Base-by-base conservation (phyloP, 2,113 vertebrate genomes). In the Gymnocephalus cernua region DNA sequence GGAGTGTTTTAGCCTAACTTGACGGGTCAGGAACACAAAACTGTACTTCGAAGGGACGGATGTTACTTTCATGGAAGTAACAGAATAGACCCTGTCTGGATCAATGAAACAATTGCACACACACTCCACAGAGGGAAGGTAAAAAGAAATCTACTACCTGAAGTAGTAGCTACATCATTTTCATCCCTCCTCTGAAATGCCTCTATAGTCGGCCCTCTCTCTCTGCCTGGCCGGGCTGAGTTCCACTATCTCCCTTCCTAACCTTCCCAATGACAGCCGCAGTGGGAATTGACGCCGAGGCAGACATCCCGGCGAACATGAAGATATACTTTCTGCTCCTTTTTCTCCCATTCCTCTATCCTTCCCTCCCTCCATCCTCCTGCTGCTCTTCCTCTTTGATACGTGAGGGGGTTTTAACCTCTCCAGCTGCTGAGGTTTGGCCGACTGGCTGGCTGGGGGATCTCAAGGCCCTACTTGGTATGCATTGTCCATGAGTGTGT, bases 381-480 rank as follows among this genome's bases (percentile, higher is more conserved):
- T 93, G 91, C 94, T 95, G 91, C 90, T 93, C 88, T 93, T 86
- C 90, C 85, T 93, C 94, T 95, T 94, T 95, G 94, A 95, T 95
- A 95, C 88, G 91, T 93, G 92, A 93, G 93, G 92, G 92, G 93
- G 93, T 91, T 94, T 94, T 94, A 95, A 95, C 95, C 93, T 95
- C 93, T 96, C 92, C 95, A 95, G 95, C 94, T 95, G 93, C 94
- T 93, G 88, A 88, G 90, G 91, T 93, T 93, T 89, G 91, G 93
- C 85, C 65, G 80, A 88, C 86, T 91, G 84, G 91, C 87, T 93
- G 83, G 85, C 87, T 92, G 89, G 88, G 88, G 89, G 86, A 90
- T 92, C 91, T 93, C 89, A 90, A 92, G 90, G 88, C 91, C 89
- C 92, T 94, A 94, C 85, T 96, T 95, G 91, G 94, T 94, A 94